Conservation (phyloP, 2,113 vertebrate genomes). For the Melanerpes formicivorus region DNA sequence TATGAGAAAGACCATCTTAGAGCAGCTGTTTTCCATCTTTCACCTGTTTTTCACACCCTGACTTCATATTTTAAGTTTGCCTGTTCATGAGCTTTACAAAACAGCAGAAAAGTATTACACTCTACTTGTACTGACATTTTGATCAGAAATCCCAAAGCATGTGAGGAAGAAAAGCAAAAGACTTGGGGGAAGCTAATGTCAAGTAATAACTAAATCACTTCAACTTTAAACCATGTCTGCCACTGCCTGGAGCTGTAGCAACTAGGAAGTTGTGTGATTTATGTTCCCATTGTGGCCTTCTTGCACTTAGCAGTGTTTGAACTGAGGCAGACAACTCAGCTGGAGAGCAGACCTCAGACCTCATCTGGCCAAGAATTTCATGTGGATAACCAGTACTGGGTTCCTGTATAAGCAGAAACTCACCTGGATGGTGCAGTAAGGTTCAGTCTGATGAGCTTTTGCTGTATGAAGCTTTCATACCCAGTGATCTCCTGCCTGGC, state of each 20-base stretch:
- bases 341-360: neutral
- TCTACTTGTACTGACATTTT: neutral
- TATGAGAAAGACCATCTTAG: neutral
- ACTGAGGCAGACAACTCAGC: neutral
- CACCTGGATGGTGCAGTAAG: neutral
- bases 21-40: neutral
- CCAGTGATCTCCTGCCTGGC: neutral
- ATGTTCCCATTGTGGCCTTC: neutral
- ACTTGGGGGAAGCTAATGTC: neutral
- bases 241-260: neutral
- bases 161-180: neutral
- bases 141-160: neutral
- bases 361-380: neutral
- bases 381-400: rapidly evolving
- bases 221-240: neutral
- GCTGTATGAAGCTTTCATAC: neutral
- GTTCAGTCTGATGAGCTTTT: neutral
- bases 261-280: neutral
- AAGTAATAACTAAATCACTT: neutral
- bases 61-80: neutral
- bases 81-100: neutral
- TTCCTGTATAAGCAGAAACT: neutral
- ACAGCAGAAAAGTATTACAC: neutral
- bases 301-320: neutral
- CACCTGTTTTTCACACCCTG: neutral